Conservation (phyloP, 2,113 vertebrate species). For the Mormyrus iriodes region DNA sequence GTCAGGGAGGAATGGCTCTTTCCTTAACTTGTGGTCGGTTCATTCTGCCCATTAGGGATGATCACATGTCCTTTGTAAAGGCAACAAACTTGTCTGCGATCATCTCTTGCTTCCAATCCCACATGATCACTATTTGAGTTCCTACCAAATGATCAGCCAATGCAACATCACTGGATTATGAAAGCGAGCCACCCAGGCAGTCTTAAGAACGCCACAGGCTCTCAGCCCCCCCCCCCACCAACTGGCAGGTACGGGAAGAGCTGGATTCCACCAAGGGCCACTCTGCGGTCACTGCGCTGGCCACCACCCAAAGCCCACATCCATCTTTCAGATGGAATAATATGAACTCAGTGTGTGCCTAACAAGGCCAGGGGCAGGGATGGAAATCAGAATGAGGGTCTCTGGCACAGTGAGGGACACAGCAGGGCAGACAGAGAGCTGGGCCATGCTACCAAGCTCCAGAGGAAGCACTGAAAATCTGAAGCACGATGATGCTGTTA, state of each 20-base stretch:
- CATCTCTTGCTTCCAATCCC: background rate
- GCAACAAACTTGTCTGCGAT: background rate
- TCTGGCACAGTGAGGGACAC: background rate
- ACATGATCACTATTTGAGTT: background rate
- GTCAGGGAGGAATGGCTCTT: background rate
- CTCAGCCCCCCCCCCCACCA: background rate
- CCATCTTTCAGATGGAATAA: background rate
- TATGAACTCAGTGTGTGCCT: constrained; percentile 7
- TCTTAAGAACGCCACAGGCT: background rate
- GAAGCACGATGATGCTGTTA: background rate
- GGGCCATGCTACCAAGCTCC: background rate
- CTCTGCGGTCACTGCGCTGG: background rate
- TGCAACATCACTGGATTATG: background rate
- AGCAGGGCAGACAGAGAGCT: background rate
- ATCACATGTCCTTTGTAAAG: background rate
- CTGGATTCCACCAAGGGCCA: background rate
- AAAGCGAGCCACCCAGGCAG: background rate
- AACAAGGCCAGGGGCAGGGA: constrained; percentile 3
- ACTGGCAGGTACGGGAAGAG: background rate
- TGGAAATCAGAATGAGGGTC: background rate
- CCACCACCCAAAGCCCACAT: constrained; percentile 3
- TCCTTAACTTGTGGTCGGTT: background rate
- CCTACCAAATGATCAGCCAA: background rate
- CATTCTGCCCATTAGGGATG: background rate
- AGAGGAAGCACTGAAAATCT: background rate